Evolutionary conservation across 1,140 invertebrate genomes (phyloP).

Genomic region (Drosophila rufa): DNA sequence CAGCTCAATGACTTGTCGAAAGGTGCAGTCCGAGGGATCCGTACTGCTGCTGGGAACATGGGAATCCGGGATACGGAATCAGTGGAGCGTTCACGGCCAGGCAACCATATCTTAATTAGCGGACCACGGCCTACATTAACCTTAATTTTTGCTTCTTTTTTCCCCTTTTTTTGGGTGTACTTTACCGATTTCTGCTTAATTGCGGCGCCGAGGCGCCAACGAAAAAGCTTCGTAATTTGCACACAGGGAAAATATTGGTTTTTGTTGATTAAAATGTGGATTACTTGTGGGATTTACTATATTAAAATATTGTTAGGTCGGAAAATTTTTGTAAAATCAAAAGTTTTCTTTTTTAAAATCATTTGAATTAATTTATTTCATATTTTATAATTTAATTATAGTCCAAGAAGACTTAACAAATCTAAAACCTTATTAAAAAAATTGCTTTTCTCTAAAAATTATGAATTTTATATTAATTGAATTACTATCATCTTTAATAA

Average conservation of each 20-base stretch:
- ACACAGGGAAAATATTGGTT: neutral
- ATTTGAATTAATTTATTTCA: neutral
- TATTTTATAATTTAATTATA: neutral
- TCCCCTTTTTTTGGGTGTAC: conserved; percentile 2
- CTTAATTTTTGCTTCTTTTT: conserved; percentile 56
- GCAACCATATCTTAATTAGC: conserved; percentile 76
- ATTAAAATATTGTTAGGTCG: neutral
- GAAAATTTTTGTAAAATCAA: neutral
- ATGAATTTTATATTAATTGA: too few species aligned
- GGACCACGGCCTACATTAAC: conserved; percentile 63
- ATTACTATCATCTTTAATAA: too few species aligned
- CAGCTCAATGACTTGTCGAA: conserved; percentile 82
- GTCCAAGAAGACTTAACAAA: neutral
- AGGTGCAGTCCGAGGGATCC: conserved; percentile 46
- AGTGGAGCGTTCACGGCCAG: conserved; percentile 60
- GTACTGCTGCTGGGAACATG: neutral
- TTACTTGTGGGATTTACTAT: neutral
- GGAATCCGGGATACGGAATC: conserved; percentile 3
- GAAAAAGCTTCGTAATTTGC: conserved; percentile 31
- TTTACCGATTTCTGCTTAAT: conserved; percentile 56
- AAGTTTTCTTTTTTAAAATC: too few species aligned
- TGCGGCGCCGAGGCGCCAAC: conserved; percentile 64
- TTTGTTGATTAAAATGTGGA: neutral
- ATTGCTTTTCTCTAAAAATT: too few species aligned
- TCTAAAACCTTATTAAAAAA: too few species aligned